Evolutionary conservation across 2,113 vertebrate genomes (phyloP), one percentile per base, ranked within the genome.

Genomic region (Balaeniceps rex): DNA sequence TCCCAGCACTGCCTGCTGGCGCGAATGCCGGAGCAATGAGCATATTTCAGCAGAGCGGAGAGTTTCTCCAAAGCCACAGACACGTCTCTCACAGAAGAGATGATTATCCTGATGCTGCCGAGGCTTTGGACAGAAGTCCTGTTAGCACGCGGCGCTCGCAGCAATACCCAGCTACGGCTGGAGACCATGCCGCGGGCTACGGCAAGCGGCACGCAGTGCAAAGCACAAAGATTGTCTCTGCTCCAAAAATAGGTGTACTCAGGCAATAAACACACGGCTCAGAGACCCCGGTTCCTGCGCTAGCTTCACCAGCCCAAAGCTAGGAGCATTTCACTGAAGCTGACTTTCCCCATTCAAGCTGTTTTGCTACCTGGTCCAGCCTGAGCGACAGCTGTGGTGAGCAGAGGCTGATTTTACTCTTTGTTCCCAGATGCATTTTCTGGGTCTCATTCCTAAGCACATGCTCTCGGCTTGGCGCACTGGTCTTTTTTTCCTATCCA

Each of bases 191-290:
- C 42, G 7, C 2, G 5, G 42, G 47, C 78, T 14, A 16, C 4
- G 0, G 66, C 1, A 1, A 60, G 58, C 2, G 0, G 47, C 29
- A 33, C 8, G 2, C 19, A 2, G 22, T 0, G n/a, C 44, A 10
- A 28, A 52, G 77, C 68, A 40, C 51, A 52, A 7, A 12, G 42
- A 22, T 0, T 12, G 12, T 0, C 70, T 49, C 87, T 16, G 69
- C 77, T 77, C 49, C 61, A 18, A 49, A 77, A 81, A 28, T 0
- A 36, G 38, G 46, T 3, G 31, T 24, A 3, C 25, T 75, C 69
- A n/a, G 69, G 81, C 66, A 71, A 55, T 4, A 33, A 47, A 44
- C 23, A 11, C 72, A 12, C 0, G 1, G 69, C 70, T 24, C 16
- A 0, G 52, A 79, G 29, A 29, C 14, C 33, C 23, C 1, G 2